Conservation (phyloP, 92 coral and sea anemone genomes). For the Epizoanthus ramosus region DNA sequence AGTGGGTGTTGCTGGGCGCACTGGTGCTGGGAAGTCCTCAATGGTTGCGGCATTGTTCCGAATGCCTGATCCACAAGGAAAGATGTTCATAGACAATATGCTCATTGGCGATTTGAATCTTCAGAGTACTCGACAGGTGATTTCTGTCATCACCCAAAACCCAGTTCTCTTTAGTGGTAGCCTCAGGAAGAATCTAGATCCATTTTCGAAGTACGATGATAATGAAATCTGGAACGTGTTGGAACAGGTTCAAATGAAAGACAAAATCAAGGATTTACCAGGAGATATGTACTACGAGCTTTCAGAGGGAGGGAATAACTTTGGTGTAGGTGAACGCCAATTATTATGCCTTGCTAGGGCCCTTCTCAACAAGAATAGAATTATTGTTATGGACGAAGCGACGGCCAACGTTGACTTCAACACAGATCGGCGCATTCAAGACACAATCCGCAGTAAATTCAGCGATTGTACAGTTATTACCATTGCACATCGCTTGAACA, state of each 20-base stretch:
- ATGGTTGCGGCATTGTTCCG: slow-evolving; percentile 90
- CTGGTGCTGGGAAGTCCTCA: slow-evolving; percentile 98
- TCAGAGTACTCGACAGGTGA: slow-evolving; percentile 83
- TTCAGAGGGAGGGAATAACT: slow-evolving; percentile 84
- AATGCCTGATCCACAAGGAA: slow-evolving; percentile 90
- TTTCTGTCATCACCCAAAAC: slow-evolving; percentile 86
- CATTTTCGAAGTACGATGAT: slow-evolving; percentile 80
- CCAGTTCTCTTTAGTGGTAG: slow-evolving; percentile 89
- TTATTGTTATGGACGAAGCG: slow-evolving; percentile 90
- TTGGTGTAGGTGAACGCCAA: slow-evolving; percentile 91
- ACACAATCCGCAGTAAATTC: slow-evolving; percentile 80
- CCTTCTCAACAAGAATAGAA: slow-evolving; percentile 80
- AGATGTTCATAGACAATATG: slow-evolving; percentile 76
- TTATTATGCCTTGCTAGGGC: slow-evolving; percentile 85
- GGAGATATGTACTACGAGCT: slow-evolving; percentile 76
- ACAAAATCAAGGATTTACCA: slow-evolving; percentile 71
- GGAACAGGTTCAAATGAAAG: slow-evolving; percentile 90
- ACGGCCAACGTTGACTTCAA: slow-evolving; percentile 91
- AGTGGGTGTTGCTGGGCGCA: slow-evolving; percentile 97
- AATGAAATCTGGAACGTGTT: slow-evolving; percentile 80
- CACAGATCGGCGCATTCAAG: slow-evolving; percentile 83
- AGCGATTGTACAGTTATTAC: slow-evolving; percentile 88
- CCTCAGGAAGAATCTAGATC: slow-evolving; percentile 79
- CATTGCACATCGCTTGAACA: slow-evolving; percentile 88
- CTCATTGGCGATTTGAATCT: slow-evolving; percentile 66